Percentiles rank a stretch among this genome's conserved stretches.
phyloP scores from a whole-genome alignment of 2,113 vertebrate genomes.

The Alethe diademata region DNA sequence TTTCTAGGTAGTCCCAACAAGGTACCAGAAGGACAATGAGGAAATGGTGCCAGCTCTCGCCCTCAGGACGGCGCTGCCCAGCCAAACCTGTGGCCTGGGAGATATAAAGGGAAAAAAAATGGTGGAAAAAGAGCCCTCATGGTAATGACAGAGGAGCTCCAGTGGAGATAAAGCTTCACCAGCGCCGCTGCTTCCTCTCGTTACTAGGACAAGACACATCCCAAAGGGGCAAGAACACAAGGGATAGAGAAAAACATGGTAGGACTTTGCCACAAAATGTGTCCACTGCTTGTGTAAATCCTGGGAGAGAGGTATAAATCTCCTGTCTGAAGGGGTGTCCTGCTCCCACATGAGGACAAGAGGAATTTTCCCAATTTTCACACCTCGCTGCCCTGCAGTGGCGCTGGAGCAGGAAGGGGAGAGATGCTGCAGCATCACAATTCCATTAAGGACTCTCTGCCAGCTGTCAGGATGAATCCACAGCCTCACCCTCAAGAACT shows the following conservation, averaged over 20 bases:
- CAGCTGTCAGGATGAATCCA: neutral
- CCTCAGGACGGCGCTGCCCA: fast-evolving
- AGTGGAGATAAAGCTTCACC: neutral
- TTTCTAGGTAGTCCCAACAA: neutral
- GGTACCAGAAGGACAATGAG: neutral
- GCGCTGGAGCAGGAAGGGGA: neutral
- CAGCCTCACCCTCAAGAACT: neutral
- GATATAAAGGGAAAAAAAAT: neutral
- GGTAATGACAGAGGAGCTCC: neutral
- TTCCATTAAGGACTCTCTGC: neutral
- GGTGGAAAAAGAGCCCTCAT: neutral
- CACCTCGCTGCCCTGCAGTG: neutral
- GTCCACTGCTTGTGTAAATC: neutral
- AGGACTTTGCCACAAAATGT: neutral
- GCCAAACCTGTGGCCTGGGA: fast-evolving
- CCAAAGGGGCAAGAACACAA: neutral
- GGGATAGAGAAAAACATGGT: neutral
- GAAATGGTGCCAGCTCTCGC: neutral
- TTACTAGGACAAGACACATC: neutral
- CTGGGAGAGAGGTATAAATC: neutral
- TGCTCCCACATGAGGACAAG: neutral
- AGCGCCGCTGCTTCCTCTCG: fast-evolving
- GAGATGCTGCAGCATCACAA: neutral
- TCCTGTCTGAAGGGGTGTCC: neutral
- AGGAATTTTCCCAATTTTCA: neutral